A percentile compares a stretch with the other conserved stretches of the same genome.
These are phyloP conservation scores for Carassius gibelio DNA, from an alignment of 2,113 vertebrate species.

Conservation along the genomic window DNA sequence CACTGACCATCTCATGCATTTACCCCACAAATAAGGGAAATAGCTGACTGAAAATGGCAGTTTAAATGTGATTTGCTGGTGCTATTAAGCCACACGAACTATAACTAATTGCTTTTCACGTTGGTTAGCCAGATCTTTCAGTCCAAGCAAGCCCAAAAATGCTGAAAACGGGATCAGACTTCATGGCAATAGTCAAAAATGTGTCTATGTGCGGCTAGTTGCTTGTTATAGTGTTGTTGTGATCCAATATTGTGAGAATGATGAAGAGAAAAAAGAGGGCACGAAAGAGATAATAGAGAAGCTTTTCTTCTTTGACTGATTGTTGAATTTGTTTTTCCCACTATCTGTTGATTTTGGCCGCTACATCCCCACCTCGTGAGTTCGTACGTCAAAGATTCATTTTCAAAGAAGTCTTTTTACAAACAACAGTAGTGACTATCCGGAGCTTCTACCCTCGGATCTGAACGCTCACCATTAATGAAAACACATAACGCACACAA, in stretches of 20 bases:
- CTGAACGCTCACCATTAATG: conserved; percentile 10
- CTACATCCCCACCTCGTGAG: conserved; percentile 45
- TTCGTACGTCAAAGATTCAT: conserved; percentile 51
- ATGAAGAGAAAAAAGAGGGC: background rate
- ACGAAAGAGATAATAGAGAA: conserved; percentile 36
- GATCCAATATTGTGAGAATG: background rate
- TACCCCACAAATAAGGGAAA: background rate
- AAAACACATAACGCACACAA: conserved; percentile 13
- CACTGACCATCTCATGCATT: background rate
- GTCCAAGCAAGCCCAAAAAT: background rate
- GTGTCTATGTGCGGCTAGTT: background rate
- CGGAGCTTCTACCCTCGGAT: conserved; percentile 4
- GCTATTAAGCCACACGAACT: background rate
- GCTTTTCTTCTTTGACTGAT: conserved; percentile 47
- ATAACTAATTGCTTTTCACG: background rate
- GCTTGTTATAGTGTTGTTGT: background rate
- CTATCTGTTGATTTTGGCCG: conserved; percentile 55
- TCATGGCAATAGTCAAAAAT: background rate
- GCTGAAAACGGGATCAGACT: background rate
- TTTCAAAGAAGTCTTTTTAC: conserved; percentile 48
- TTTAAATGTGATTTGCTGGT: background rate
- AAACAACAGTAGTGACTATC: conserved; percentile 41
- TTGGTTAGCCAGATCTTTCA: background rate
- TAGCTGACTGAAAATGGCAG: background rate
- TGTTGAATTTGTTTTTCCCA: conserved; percentile 48